These are phyloP conservation scores for Microcebus griseorufus DNA, from an alignment of 2,113 vertebrate species.

Conservation along the genomic window DNA sequence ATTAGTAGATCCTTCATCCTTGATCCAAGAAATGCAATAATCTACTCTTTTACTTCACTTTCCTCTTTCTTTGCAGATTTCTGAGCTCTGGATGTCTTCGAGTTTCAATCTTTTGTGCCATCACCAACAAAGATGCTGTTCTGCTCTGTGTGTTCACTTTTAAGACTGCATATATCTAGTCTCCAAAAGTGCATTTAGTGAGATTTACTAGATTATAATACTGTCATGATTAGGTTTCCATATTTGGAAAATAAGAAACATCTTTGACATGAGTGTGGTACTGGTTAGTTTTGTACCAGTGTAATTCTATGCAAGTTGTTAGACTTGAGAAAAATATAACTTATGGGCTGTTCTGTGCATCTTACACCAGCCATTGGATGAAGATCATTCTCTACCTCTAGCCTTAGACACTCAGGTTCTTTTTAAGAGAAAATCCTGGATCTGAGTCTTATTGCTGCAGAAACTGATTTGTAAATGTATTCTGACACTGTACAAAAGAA, in stretches of 20 bases:
- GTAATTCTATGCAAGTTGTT: neutral
- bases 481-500: neutral
- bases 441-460: neutral
- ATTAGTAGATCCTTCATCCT: neutral
- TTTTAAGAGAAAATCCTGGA: neutral
- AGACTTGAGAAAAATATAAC: neutral
- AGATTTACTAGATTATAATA: neutral
- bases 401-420: neutral
- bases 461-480: conserved; percentile 15
- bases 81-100: neutral
- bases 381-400: neutral
- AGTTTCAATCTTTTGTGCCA: neutral
- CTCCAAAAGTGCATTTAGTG: neutral
- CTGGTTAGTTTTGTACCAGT: neutral
- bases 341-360: neutral
- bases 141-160: neutral
- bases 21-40: neutral
- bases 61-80: accelerated
- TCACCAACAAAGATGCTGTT: neutral
- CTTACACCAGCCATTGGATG: neutral
- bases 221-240: neutral
- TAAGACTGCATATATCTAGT: neutral
- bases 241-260: neutral
- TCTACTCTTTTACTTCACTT: neutral
- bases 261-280: neutral